Conservation (phyloP, 1,140 invertebrate species). For the Sycophila sp. region DNA sequence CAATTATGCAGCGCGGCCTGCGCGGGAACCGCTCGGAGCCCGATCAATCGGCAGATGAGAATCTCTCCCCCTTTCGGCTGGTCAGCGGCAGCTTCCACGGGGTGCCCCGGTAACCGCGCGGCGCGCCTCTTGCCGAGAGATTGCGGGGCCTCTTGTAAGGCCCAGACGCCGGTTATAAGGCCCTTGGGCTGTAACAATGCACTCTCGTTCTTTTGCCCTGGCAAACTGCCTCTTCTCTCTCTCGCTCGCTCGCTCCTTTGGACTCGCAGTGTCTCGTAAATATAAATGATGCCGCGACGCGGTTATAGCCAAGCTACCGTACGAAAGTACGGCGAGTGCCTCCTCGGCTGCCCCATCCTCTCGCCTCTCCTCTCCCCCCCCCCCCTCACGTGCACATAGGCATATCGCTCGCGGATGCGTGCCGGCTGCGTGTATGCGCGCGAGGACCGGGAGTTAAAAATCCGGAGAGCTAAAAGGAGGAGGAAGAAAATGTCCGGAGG, state of each 20-base stretch:
- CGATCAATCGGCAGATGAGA: slow-evolving; percentile 55
- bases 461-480: too few relatives aligned
- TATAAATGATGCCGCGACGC: slow-evolving; percentile 64
- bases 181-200: slow-evolving; percentile 63
- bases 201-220: slow-evolving; percentile 41
- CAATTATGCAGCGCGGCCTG: slow-evolving; percentile 45
- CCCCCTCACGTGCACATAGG: not conserved
- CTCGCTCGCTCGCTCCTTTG: too few relatives aligned
- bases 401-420: not conserved
- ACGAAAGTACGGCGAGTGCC: slow-evolving; percentile 44
- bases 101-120: too few relatives aligned
- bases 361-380: slow-evolving; percentile 24
- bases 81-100: slow-evolving; percentile 23
- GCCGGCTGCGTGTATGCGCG: too few relatives aligned
- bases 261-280: slow-evolving; percentile 62
- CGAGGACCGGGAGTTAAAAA: too few relatives aligned
- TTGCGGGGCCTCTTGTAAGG: slow-evolving; percentile 58
- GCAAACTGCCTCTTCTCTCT: too few relatives aligned
- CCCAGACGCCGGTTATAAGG: slow-evolving; percentile 54
- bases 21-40: slow-evolving; percentile 44
- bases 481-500: too few relatives aligned
- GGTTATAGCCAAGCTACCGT: slow-evolving; percentile 60
- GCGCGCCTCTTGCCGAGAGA: slow-evolving; percentile 40
- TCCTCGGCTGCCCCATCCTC: too few relatives aligned
- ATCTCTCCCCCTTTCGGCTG: slow-evolving; percentile 39